Evolutionary conservation across 1,140 invertebrate species (phyloP), one percentile per base, ranked within the genome.

Genomic region (Venturia canescens): DNA sequence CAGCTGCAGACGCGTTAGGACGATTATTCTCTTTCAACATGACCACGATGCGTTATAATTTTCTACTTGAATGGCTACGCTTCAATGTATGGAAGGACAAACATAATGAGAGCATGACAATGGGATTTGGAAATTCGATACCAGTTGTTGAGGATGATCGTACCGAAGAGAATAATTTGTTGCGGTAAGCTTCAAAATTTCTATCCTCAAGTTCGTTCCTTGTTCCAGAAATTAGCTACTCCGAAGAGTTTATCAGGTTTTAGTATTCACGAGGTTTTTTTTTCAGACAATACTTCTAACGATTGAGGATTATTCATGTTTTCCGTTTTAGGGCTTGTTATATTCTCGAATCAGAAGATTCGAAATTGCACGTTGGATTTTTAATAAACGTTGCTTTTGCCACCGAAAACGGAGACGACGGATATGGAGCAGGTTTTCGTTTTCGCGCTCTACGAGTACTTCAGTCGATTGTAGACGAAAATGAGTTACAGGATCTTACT

Each of bases 21-120:
- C 75, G 86, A 27, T 31, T 93, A 11, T 89, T 89, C 72, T 83
- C 83, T 7, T 80, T 91, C 5, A 89, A 92, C 50, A 72, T 88
- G 7, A 70, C 87, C 2, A 85, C 88, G 38, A 53, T 92, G 6
- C 84, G 88, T 23, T 81, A 89, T 6, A 85, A 90, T 23, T 85
- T 92, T 50, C 66, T 93, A 21, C 83, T 87, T 16, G 87, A 88
- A 57, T 92, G 91, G 91, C 80, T 93, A 1, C 88, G 88, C 63
- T 86, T 90, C 26, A 83, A 87, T 66, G 31, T 5, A 31, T 87
- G 70, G 44, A 85, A 78, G n/a, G 78, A 50, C n/a, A 84, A 83
- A 38, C 50, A 84, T 5, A 85, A 84, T 48, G 86, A 87, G 21
- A 88, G 86, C 21, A 80, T 86, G n/a, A 90, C 87, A 9, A 81